phyloP scores from a whole-genome alignment of 2,888 invertebrate species.

The Pegoplata infirma region DNA sequence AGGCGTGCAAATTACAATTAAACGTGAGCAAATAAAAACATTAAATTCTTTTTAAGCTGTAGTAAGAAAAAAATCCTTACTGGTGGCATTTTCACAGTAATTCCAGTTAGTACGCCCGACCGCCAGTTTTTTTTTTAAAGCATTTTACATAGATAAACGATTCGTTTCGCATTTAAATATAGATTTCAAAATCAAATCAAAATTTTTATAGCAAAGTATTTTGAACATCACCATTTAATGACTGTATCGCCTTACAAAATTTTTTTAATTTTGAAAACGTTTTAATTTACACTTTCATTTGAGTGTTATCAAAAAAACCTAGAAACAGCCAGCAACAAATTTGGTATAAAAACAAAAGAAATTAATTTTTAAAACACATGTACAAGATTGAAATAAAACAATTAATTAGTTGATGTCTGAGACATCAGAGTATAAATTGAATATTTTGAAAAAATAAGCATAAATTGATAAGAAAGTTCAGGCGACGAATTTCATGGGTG shows the following conservation, averaged over 20 bases:
- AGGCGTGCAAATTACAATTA: conserved; percentile 45
- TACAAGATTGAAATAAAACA: background rate
- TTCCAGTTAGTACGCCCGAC: background rate
- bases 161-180: background rate
- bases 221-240: background rate
- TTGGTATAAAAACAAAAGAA: background rate
- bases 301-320: background rate
- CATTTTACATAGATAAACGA: background rate
- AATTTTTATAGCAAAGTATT: no score
- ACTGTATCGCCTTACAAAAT: background rate
- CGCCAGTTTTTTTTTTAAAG: no score
- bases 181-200: background rate
- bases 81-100: background rate
- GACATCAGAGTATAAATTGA: background rate
- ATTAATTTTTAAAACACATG: background rate
- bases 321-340: background rate
- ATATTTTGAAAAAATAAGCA: background rate
- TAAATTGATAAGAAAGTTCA: conserved; percentile 46
- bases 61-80: background rate
- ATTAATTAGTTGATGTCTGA: background rate
- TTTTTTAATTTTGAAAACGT: background rate
- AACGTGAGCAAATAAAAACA: background rate
- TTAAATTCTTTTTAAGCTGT: background rate
- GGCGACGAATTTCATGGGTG: conserved; percentile 30
- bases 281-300: background rate